Evolutionary conservation across 2,888 invertebrate species (phyloP), one percentile per base, ranked within the genome.

Genomic region (Torymus tubicola): DNA sequence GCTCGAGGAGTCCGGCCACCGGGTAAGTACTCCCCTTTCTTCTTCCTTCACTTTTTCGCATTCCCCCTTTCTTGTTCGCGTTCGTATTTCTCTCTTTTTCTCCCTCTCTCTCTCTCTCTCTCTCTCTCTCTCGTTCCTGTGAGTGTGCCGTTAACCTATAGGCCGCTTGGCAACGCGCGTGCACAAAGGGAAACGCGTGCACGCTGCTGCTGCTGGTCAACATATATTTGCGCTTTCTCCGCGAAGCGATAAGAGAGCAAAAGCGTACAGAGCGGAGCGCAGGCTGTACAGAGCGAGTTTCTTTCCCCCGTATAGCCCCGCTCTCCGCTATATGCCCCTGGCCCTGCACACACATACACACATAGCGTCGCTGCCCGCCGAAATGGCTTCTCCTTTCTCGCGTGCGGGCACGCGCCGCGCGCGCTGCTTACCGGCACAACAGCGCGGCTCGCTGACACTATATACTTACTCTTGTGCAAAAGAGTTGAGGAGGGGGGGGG

Each of bases 1-100:
- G 80, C 88, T 90, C 85, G 90, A 90, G 83, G 90, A 90, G 85
- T 89, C 90, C 68, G 90, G 90, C 69, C 90, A 90, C 86, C 87
- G 90, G 88, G 90, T 90, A 83, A 89, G 89, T 86, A 31, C 52
- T 50, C 42, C 18, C n/a, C 75, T 10, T 70, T 63, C 52, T 21
- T 67, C 58, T 64, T 68, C 31, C 63, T 58, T 5, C 70, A 52
- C 64, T 79, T 78, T 80, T 82, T 80, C 78, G 58, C 53, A 18
- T 21, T 1, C 21, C 16, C 60, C 67, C 55, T 31, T 24, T 42
- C 14, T 1, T 18, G 42, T 42, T 42, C 31, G 13, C 14, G 12
- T 18, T n/a, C 18, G 8, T 16, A 5, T n/a, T 80, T 80, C 78
- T 65, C 31, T 24, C 21, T 1, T 21, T 52, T 55, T 65, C 55